These are phyloP conservation scores for Hypomecis atomaria DNA, from an alignment of 2,888 invertebrate species.

Conservation along the genomic window DNA sequence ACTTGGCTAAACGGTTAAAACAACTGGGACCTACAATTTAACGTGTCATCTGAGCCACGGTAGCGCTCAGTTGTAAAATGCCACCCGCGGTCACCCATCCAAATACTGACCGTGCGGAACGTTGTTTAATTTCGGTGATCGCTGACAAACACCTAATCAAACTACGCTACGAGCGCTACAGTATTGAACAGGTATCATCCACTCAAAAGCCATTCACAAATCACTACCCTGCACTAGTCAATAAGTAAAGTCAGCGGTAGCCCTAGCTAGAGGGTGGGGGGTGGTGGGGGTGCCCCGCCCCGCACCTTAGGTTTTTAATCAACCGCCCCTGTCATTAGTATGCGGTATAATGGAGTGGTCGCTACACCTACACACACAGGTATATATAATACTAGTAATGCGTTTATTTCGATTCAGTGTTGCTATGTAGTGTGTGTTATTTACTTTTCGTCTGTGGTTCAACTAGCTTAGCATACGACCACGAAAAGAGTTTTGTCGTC, in stretches of 20 bases:
- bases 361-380: background rate
- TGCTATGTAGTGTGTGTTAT: constrained; percentile 11
- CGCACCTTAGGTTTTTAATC: constrained; percentile 79
- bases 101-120: no score
- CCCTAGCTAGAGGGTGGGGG: constrained; percentile 37
- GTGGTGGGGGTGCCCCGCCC: constrained; percentile 61
- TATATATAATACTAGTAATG: constrained; percentile 35
- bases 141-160: no score
- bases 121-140: no score
- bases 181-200: constrained; percentile 4
- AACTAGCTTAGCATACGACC: no score
- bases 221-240: constrained; percentile 1
- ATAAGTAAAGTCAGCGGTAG: constrained; percentile 25
- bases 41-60: no score
- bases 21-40: no score
- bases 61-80: no score
- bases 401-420: constrained; percentile 36
- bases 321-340: constrained; percentile 81
- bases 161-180: no score
- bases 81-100: no score
- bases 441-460: constrained; percentile 4
- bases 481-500: no score
- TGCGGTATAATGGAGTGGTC: constrained; percentile 72
- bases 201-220: constrained; percentile 10
- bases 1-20: no score